Evolutionary conservation across 1,140 invertebrate species (phyloP), one percentile per base, ranked within the genome.

Genomic region (Tetramorium alpestre): DNA sequence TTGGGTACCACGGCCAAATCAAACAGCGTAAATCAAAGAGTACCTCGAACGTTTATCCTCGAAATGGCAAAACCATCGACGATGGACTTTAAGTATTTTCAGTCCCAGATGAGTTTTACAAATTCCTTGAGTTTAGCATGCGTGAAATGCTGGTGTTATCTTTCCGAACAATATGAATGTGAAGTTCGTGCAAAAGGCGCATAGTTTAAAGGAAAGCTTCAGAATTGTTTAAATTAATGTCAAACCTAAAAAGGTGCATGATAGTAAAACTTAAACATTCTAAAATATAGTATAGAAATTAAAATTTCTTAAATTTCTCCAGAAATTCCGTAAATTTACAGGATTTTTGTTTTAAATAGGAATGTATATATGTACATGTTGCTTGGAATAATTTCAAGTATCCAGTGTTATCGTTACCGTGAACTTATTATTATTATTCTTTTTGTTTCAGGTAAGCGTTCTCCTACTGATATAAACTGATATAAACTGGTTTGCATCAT

Each of bases 381-480:
- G 18, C 25, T 33, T 41, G 13, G 10, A 51, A 16, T 25, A 54
- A 81, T 22, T 56, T 69, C 38, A 49, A 69, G 2, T 54, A 22
- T 41, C 7, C 28, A 28, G 16, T 38, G 18, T 67, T 64, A 41
- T 65, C 56, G 22, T 25, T 1, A 1, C 11, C n/a, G 8, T n/a
- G 13, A 58, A 60, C 6, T 89, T 51, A 89, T 49, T 38, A n/a
- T 4, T 3, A 3, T 49, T 33, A 73, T 76, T 18, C 18, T 67
- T 64, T 90, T 11, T 90, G 89, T 90, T 90, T 25, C 86, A 90
- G 89, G 89, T 90, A 85, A 90, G 89, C 72, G 33, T 64, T 60
- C 22, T 33, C 6, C 33, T 60, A 76, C 47, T 38, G 16, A 70
- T 58, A 56, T 25, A 60, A 72, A 76, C 47, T 38, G 16, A 70